phyloP scores from a whole-genome alignment of 2,113 vertebrate species.

The Dasyornis broadbenti region DNA sequence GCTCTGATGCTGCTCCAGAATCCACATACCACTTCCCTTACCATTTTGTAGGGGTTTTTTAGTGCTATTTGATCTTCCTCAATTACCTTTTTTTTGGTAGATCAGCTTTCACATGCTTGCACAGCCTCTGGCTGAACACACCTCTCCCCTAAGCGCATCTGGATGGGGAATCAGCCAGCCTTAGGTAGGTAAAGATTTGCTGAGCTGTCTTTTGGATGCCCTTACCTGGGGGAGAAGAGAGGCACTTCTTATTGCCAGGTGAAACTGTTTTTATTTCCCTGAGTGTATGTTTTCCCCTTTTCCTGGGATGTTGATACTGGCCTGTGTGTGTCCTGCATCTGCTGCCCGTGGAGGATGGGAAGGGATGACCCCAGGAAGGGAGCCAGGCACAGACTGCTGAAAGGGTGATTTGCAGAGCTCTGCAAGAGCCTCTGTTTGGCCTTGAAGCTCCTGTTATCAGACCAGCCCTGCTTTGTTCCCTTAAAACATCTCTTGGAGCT shows the following conservation, averaged over 20 bases:
- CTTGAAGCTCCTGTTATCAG: not conserved
- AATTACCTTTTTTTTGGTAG: not conserved
- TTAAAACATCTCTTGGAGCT: not conserved
- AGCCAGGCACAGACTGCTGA: not conserved
- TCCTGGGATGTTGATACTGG: not conserved
- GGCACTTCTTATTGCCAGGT: not conserved
- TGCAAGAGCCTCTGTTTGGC: not conserved
- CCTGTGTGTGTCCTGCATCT: accelerated
- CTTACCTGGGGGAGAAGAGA: not conserved
- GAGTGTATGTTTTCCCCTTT: not conserved
- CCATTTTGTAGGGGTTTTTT: not conserved
- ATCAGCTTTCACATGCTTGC: not conserved
- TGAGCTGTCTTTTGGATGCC: not conserved
- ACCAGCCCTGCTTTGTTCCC: not conserved
- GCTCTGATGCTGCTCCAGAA: not conserved
- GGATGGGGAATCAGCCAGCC: not conserved
- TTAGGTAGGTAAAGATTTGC: not conserved
- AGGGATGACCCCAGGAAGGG: not conserved
- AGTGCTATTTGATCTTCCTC: not conserved
- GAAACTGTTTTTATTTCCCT: not conserved
- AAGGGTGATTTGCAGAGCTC: not conserved
- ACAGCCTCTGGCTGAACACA: not conserved
- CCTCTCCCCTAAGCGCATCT: not conserved
- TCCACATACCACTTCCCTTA: not conserved
- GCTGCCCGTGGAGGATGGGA: not conserved